Base-by-base conservation (phyloP, 2,888 invertebrate species). In the Oeneis ivallda region DNA sequence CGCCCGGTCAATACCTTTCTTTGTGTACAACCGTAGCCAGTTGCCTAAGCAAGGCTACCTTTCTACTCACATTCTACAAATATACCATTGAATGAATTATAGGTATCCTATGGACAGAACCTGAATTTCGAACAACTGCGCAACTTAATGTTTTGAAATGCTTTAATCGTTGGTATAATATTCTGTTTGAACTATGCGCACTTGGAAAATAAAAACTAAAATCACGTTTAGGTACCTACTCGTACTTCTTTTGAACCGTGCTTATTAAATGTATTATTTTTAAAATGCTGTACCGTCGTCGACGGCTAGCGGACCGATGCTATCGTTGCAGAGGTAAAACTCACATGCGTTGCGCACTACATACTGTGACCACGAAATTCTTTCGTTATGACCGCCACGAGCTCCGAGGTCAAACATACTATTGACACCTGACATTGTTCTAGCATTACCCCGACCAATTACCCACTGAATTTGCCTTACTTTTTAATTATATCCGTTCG, bases 341-440 rank as follows among this genome's bases (percentile, higher is more conserved):
- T 50, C 62, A 67, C 68, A 68, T 65, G 73, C 79, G 84, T 85
- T 82, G 85, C 83, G 86, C 84, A 85, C 85, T 86, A 85, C 79
- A 85, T 84, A 81, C 76, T 76, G 58, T 76, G 84, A 78, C 84
- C 86, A 86, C 88, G 84, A 88, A 89, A 88, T 83, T 84, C 78
- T 86, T 86, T 78, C 76, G 74, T 74, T 80, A 74, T 81, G 84
- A 84, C 86, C 84, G 85, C 81, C 85, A 82, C 84, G 81, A 80
- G 5, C 77, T 72, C 71, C 88, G 85, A 91, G 90, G 91, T 87
- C 89, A 85, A 73, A 79, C 79, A 79, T 76, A 81, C 81, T 83
- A 86, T 85, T 87, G 87, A 88, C 87, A 87, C 81, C 85, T 85
- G 83, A 86, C 86, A 86, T 91, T 89, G 89, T 89, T 89, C 85